phyloP scores from a whole-genome alignment of 2,888 invertebrate species.

The Acanthopleura granulata region DNA sequence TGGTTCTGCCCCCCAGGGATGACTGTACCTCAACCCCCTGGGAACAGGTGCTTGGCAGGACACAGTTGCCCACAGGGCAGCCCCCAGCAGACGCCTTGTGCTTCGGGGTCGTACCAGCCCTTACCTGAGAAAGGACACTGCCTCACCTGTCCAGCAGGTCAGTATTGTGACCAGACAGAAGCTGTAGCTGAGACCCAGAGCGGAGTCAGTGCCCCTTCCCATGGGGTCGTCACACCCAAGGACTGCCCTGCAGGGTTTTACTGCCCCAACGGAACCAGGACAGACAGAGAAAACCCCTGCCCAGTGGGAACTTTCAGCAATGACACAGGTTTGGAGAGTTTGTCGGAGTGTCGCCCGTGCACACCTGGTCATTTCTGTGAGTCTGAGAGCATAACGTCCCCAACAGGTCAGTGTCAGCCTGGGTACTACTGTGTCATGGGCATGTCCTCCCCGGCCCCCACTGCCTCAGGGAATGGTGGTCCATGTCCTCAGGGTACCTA shows the following conservation, averaged over 20 bases:
- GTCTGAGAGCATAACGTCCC: constrained; percentile 56
- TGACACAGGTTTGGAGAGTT: constrained; percentile 52
- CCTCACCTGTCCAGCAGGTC: constrained; percentile 57
- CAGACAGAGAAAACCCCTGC: constrained; percentile 57
- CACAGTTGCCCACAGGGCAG: constrained; percentile 62
- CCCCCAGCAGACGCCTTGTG: constrained; percentile 55
- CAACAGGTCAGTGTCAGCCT: constrained; percentile 57
- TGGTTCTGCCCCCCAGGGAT: constrained; percentile 61
- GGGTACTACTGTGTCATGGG: constrained; percentile 63
- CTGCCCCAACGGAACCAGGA: constrained; percentile 62
- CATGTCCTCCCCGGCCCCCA: constrained; percentile 48
- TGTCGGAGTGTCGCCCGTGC: constrained; percentile 57
- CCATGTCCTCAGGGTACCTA: constrained; percentile 63
- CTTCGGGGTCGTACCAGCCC: constrained; percentile 62
- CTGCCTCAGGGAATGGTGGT: constrained; percentile 42
- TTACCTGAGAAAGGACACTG: constrained; percentile 52
- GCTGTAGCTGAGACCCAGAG: constrained; percentile 63
- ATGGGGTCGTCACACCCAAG: constrained; percentile 66
- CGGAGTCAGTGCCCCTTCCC: constrained; percentile 57
- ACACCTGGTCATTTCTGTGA: constrained; percentile 63
- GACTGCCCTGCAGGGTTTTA: constrained; percentile 63
- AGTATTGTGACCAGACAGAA: constrained; percentile 64
- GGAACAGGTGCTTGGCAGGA: constrained; percentile 61
- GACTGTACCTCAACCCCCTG: constrained; percentile 59
- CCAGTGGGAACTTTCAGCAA: constrained; percentile 65